Evolutionary conservation across 2,113 vertebrate genomes (phyloP).

Genomic region (Lates calcarifer): DNA sequence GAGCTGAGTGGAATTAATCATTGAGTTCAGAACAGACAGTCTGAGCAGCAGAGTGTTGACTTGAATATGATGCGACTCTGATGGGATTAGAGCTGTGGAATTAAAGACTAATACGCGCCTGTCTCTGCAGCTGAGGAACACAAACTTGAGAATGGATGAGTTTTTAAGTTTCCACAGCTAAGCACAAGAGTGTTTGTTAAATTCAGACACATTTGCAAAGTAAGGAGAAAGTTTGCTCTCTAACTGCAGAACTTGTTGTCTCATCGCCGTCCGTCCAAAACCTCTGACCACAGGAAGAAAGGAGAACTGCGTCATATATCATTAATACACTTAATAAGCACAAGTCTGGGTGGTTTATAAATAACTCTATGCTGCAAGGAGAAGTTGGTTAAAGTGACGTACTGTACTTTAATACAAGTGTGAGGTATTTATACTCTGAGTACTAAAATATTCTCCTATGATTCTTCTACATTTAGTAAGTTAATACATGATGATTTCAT

Average conservation of each 20-base stretch:
- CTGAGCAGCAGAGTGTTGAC: background rate
- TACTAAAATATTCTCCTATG: too few relatives aligned
- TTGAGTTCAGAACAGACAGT: background rate
- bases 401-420: too few relatives aligned
- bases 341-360: too few relatives aligned
- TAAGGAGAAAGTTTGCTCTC: slow-evolving; percentile 27
- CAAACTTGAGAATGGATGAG: background rate
- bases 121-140: background rate
- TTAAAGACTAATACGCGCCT: slow-evolving; percentile 13
- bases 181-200: slow-evolving; percentile 1
- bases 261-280: slow-evolving; percentile 10
- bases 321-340: background rate
- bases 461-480: too few relatives aligned
- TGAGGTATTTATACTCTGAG: too few relatives aligned
- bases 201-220: slow-evolving; percentile 39
- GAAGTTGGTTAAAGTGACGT: too few relatives aligned
- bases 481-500: too few relatives aligned
- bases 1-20: background rate
- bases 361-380: too few relatives aligned
- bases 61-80: background rate
- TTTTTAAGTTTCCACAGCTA: background rate
- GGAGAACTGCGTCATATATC: background rate
- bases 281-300: background rate
- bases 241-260: background rate
- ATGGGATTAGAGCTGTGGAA: slow-evolving; percentile 35